Conservation (phyloP, 2,797 vertebrate genomes). For the Okamejei kenojei region DNA sequence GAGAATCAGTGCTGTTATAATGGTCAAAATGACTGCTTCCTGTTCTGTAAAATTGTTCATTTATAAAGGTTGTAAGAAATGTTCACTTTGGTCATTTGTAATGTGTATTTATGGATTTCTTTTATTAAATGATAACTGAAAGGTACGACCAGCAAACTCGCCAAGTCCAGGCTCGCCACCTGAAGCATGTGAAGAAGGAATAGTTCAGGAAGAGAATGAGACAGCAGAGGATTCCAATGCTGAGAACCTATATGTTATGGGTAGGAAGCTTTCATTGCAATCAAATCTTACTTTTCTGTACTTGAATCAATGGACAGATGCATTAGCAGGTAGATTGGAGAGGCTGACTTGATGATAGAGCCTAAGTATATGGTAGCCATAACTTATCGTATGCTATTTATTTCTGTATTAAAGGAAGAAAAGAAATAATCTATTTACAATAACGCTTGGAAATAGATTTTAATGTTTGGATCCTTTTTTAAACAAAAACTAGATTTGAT, state of each 20-base stretch:
- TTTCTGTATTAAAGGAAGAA: not conserved
- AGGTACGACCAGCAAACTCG: slow-evolving; percentile 69
- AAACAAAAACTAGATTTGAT: not conserved
- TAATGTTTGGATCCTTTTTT: not conserved
- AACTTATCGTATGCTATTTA: not conserved
- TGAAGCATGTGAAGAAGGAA: slow-evolving; percentile 73
- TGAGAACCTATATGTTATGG: slow-evolving; percentile 88
- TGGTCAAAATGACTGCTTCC: not conserved
- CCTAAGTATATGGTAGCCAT: not conserved
- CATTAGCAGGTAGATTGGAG: not conserved
- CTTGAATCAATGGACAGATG: not conserved
- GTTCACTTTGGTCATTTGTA: not conserved
- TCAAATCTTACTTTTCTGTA: not conserved
- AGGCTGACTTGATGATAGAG: not conserved
- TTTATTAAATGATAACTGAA: slow-evolving; percentile 13
- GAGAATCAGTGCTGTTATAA: not conserved
- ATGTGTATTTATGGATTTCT: not conserved
- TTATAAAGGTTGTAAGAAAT: not conserved
- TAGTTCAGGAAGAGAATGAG: slow-evolving; percentile 68
- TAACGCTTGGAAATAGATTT: not conserved
- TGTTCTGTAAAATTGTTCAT: not conserved
- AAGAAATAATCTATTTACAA: no score
- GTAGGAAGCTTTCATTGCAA: slow-evolving; percentile 50
- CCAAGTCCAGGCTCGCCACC: slow-evolving; percentile 68
- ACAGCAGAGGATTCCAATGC: slow-evolving; percentile 70